phyloP scores from a whole-genome alignment of 2,113 vertebrate species.

The Acanthisitta chloris region DNA sequence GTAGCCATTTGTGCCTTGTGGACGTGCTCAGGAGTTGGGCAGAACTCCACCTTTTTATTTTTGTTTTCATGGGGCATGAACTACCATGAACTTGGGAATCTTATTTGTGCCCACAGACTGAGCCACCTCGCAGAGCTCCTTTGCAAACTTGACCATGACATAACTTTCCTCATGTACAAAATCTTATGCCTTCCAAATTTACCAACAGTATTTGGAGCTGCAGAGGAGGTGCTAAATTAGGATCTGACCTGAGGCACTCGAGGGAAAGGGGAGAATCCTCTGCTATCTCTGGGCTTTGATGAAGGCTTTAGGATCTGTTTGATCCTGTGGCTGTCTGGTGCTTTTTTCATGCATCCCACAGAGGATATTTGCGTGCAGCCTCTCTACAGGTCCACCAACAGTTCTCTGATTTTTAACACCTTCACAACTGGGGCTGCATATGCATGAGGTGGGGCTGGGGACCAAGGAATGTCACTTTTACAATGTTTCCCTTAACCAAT shows the following conservation, averaged over 20 bases:
- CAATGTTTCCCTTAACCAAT: not conserved
- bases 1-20: not conserved
- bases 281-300: not conserved
- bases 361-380: not conserved
- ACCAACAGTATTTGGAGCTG: not conserved
- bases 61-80: not conserved
- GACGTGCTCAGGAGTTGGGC: not conserved
- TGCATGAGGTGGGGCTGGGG: fast-evolving
- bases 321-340: not conserved
- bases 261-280: not conserved
- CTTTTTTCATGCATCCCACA: not conserved
- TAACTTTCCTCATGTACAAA: not conserved
- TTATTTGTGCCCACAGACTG: not conserved
- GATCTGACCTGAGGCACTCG: not conserved
- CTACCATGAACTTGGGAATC: not conserved
- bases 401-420: not conserved
- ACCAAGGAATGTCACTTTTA: not conserved
- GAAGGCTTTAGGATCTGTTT: not conserved
- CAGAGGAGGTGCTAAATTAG: not conserved
- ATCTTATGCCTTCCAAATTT: not conserved
- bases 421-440: not conserved
- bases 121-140: not conserved
- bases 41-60: not conserved
- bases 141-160: fast-evolving
- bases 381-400: not conserved